Evolutionary conservation across 2,797 vertebrate species (phyloP).

Genomic region (Calcarius lapponicus): DNA sequence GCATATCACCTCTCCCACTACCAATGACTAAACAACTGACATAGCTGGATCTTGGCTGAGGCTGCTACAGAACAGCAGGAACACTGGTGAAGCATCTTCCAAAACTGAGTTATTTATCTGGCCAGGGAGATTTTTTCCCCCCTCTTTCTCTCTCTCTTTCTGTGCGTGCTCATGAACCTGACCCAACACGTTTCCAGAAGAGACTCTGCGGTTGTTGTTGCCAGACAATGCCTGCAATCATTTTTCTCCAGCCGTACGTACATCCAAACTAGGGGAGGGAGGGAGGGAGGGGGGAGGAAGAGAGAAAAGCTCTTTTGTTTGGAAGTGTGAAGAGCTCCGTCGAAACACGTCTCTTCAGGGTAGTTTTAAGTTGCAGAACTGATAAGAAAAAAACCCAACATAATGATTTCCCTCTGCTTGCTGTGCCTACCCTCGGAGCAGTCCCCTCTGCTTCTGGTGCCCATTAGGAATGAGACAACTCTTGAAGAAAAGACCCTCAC

Average conservation of each 20-base stretch:
- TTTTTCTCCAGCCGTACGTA: conserved; percentile 61
- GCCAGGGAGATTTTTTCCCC: not conserved
- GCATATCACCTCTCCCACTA: conserved; percentile 38
- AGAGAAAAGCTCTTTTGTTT: conserved; percentile 68
- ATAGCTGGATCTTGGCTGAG: conserved; percentile 61
- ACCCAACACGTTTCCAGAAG: conserved; percentile 77
- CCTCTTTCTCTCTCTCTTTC: not conserved
- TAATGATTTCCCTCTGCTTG: conserved; percentile 61
- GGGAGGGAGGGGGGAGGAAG: conserved; percentile 36
- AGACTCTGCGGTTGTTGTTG: conserved; percentile 70
- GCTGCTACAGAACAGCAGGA: conserved; percentile 63
- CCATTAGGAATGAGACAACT: not conserved
- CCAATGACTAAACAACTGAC: conserved; percentile 47
- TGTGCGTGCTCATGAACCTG: conserved; percentile 59
- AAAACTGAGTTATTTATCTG: conserved; percentile 67
- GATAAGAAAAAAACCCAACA: conserved; percentile 42
- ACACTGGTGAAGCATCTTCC: conserved; percentile 64
- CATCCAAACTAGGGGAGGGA: conserved; percentile 40
- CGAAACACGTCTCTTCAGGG: conserved; percentile 50
- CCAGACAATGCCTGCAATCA: conserved; percentile 74
- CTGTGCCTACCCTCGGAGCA: not conserved
- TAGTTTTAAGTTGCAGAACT: conserved; percentile 54
- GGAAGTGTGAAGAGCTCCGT: conserved; percentile 68
- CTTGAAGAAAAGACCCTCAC: not conserved
- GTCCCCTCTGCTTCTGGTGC: conserved; percentile 23